A percentile compares a stretch with the other conserved stretches of the same genome.
Conservation (phyloP, 2,113 vertebrate species). For the Felis catus region F.catus_Fca126_mat1.0 CM031420.1:125064001-125064500, state of each 20-base stretch:
- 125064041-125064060: conserved; percentile 89
- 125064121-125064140: conserved; percentile 90
- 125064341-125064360: conserved; percentile 62
- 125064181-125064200: conserved; percentile 89
- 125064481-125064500: neutral
- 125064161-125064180: conserved; percentile 91
- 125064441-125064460: conserved; percentile 57
- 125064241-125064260: conserved; percentile 88
- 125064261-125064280: conserved; percentile 81
- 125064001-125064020: conserved; percentile 90
- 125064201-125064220: conserved; percentile 87
- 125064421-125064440: neutral
- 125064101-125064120: conserved; percentile 86
- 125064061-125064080: conserved; percentile 82
- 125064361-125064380: conserved; percentile 37
- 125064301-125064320: conserved; percentile 87
- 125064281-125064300: conserved; percentile 79
- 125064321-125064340: conserved; percentile 78
- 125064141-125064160: conserved; percentile 88
- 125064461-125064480: neutral
- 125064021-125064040: conserved; percentile 89
- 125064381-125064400: conserved; percentile 40
- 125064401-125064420: neutral
- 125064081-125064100: conserved; percentile 79
- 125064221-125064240: conserved; percentile 90